Evolutionary conservation across 2,797 vertebrate genomes (phyloP), one percentile per base, ranked within the genome.

Genomic region (Myotis pilosus): DNA sequence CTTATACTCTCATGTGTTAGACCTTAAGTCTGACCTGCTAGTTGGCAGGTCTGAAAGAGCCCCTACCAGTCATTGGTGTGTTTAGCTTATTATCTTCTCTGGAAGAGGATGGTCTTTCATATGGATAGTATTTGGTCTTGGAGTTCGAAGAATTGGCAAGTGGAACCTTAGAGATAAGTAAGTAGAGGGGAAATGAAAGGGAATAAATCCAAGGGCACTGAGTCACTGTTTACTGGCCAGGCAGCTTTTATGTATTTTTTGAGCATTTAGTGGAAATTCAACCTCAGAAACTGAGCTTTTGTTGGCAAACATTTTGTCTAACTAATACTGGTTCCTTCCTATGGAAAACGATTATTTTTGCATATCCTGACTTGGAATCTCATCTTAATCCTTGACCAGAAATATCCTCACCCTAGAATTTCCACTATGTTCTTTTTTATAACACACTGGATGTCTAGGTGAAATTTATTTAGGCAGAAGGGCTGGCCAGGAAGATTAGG

Each of bases 371-470:
- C 51, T 78, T 75, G 82, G 62, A 86, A 20, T 76, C 47, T 91
- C 19, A 57, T 57, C 74, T 86, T 71, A 82, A 76, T 68, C 38
- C n/a, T 38, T 88, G 19, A 85, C 71, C 69, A 87, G 92, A 96
- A 96, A 94, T 76, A 36, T 36, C 6, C 64, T 92, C 62, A 96
- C 76, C 88, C 79, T 95, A 94, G 89, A 93, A 86, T 96, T 95
- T 89, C 95, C 80, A 96, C 33, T 38, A 30, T 51, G 25, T 51
- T 71, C 84, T 96, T 96, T 97, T 94, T 85, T 80, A 41, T 93
- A 96, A 78, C 80, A 55, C 81, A 72, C 38, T 94, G 30, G 66
- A 5, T 85, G 53, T 95, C 87, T 95, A 76, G 68, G 89, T 80
- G 84, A 68, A 72, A 91, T 94, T 72, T 95, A 15, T 96, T 94